Percentiles rank a stretch among this genome's conserved stretches.
phyloP scores from a whole-genome alignment of 2,113 vertebrate species.

The Pithys albifrons region DNA sequence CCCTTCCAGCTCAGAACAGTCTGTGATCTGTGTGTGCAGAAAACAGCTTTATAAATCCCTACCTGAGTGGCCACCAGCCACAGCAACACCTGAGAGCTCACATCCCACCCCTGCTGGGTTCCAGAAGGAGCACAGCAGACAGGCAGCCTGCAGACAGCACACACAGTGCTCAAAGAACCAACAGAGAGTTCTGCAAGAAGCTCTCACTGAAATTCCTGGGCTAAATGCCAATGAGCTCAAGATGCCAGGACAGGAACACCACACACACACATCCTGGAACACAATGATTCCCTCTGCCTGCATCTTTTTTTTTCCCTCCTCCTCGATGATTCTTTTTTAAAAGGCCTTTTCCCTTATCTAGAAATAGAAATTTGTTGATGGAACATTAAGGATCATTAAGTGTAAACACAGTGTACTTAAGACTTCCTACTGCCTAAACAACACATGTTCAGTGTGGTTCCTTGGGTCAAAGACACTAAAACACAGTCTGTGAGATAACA shows the following conservation, averaged over 20 bases:
- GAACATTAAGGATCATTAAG: neutral
- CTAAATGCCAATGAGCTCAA: neutral
- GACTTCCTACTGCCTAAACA: neutral
- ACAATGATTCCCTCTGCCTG: neutral
- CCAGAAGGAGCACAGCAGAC: neutral
- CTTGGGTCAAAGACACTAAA: neutral
- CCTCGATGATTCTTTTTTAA: rapidly evolving
- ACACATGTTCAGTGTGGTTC: neutral
- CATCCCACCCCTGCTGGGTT: neutral
- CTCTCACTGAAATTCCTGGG: neutral
- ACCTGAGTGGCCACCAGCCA: neutral
- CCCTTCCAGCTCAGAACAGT: no score
- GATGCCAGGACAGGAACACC: neutral
- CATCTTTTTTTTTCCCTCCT: neutral
- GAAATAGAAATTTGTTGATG: neutral
- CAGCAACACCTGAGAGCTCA: rapidly evolving
- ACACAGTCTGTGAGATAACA: neutral
- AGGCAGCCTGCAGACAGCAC: neutral
- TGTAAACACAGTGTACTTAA: neutral
- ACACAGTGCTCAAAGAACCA: neutral
- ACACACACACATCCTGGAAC: neutral
- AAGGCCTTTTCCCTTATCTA: neutral
- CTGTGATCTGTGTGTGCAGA: no score
- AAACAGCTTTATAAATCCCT: neutral
- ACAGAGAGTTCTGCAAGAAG: neutral